Evolutionary conservation across 1,140 invertebrate species (phyloP).

Genomic region (Teleopsis dalmanni): DNA sequence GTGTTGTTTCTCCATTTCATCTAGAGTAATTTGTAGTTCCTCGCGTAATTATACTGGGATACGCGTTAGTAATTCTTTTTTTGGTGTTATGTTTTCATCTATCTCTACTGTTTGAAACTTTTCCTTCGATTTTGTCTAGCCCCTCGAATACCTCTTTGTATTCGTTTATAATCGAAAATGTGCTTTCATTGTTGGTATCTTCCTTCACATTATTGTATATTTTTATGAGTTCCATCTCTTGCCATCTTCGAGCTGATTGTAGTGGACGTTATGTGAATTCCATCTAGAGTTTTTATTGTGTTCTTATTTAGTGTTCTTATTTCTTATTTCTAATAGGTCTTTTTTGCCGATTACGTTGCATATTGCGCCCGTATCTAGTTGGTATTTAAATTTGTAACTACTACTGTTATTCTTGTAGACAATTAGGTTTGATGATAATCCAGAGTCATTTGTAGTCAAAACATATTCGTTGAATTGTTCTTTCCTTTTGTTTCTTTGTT

Average conservation of each 20-base stretch:
- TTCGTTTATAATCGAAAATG: too few species aligned
- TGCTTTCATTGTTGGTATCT: background rate
- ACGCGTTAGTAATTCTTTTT: background rate
- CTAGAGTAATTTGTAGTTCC: too few species aligned
- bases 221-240: background rate
- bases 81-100: too few species aligned
- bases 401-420: background rate
- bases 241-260: background rate
- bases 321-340: background rate
- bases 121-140: background rate
- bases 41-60: too few species aligned
- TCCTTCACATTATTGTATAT: background rate
- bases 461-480: too few species aligned
- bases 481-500: too few species aligned
- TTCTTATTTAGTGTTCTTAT: background rate
- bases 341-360: conserved; percentile 1
- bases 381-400: background rate
- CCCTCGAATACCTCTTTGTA: too few species aligned
- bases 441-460: background rate
- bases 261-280: background rate
- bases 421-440: too few species aligned
- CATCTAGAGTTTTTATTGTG: background rate
- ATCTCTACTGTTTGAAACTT: background rate
- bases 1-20: too few species aligned
- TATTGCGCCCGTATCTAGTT: conserved; percentile 1